Percentiles rank a stretch among this genome's conserved stretches.
These are phyloP conservation scores for Atherinomorus stipes DNA, from an alignment of 2,113 vertebrate genomes.

Conservation along the genomic window DNA sequence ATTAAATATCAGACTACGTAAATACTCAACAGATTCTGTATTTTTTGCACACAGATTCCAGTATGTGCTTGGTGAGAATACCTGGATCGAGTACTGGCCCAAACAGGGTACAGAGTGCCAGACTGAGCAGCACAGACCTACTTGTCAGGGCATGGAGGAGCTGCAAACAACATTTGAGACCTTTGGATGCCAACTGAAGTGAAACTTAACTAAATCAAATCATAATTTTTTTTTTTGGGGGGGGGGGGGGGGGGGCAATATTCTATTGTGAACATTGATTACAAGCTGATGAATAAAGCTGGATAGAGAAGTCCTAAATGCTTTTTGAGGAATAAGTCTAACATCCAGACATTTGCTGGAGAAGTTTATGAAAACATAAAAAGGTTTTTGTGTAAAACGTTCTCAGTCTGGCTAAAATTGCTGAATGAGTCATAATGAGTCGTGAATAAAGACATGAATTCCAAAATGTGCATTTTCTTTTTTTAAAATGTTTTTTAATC, in stretches of 20 bases:
- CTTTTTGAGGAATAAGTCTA: no score
- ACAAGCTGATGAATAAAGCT: not conserved
- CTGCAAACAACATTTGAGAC: not conserved
- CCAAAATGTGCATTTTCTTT: no score
- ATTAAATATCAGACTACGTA: not conserved
- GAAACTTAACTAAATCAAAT: not conserved
- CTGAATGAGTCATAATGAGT: no score
- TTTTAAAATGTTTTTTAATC: no score
- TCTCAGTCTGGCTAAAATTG: no score
- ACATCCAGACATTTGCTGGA: no score
- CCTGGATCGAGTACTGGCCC: constrained; percentile 78
- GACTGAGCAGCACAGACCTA: not conserved
- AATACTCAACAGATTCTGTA: not conserved
- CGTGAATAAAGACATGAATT: no score
- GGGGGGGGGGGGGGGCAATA: no score
- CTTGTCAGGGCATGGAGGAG: constrained; percentile 32
- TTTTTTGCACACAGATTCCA: constrained; percentile 40
- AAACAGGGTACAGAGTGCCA: constrained; percentile 42
- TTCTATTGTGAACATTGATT: not conserved
- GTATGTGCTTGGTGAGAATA: constrained; percentile 65
- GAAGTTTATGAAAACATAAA: no score
- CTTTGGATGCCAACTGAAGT: constrained; percentile 14
- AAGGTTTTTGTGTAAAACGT: no score
- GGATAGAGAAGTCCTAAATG: not conserved
- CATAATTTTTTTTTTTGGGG: no score